phyloP scores from a whole-genome alignment of 2,797 vertebrate species.

The Sebastes flavidus region DNA sequence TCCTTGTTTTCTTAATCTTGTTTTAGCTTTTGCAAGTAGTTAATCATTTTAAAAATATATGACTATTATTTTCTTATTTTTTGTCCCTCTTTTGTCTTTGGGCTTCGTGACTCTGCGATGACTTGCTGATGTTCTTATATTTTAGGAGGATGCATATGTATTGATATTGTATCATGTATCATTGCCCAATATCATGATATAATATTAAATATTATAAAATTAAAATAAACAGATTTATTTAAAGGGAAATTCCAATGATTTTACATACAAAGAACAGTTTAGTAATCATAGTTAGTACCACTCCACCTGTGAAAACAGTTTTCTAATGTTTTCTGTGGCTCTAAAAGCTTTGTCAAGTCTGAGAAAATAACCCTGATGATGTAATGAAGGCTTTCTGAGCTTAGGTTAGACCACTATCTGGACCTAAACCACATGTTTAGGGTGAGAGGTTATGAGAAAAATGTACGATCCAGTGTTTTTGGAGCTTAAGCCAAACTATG shows the following conservation, averaged over 20 bases:
- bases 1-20: no score
- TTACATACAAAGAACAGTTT: neutral
- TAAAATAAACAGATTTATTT: no score
- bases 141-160: no score
- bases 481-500: neutral
- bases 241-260: neutral
- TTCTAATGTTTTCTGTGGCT: neutral
- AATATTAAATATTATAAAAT: no score
- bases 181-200: no score
- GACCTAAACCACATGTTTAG: neutral
- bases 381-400: slow-evolving; percentile 1
- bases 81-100: no score
- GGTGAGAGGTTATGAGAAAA: neutral
- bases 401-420: neutral
- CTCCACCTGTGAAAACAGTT: neutral
- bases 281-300: neutral
- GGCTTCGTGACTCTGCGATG: no score
- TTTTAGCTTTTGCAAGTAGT: no score
- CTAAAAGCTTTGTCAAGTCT: neutral
- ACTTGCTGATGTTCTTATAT: no score
- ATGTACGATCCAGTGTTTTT: neutral
- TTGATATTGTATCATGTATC: no score
- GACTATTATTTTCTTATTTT: no score
- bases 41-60: no score
- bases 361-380: neutral